phyloP scores from a whole-genome alignment of 1,140 invertebrate genomes.

The Oryctes rhinoceros region DNA sequence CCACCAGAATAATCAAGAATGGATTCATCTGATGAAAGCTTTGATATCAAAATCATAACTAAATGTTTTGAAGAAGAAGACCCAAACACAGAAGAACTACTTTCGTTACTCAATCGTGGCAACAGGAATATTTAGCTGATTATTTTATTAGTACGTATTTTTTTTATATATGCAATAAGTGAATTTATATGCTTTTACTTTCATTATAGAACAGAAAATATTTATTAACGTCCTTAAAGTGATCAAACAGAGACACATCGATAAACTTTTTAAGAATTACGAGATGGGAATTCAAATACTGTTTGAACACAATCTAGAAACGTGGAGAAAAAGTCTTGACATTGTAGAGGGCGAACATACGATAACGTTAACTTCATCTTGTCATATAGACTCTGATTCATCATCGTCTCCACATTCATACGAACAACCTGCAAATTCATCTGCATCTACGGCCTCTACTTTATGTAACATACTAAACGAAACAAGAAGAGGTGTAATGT shows the following conservation, averaged over 20 bases:
- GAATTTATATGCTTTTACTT: background rate
- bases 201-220: constrained; percentile 28
- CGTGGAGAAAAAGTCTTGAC: constrained; percentile 38
- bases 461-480: constrained; percentile 16
- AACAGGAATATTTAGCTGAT: constrained; percentile 12
- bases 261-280: constrained; percentile 41
- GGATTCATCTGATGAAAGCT: background rate
- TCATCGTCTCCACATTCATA: background rate
- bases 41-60: background rate
- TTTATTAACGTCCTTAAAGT: constrained; percentile 35
- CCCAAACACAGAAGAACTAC: background rate
- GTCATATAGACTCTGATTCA: background rate
- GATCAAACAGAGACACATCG: constrained; percentile 40
- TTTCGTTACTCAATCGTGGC: constrained; percentile 1
- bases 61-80: background rate
- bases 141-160: constrained; percentile 4
- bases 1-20: background rate
- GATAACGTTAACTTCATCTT: background rate
- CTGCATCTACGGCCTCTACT: background rate
- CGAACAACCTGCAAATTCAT: background rate
- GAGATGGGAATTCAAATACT: constrained; percentile 42
- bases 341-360: background rate
- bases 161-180: background rate
- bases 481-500: constrained; percentile 12
- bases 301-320: constrained; percentile 42